Base-by-base conservation (phyloP, 2,113 vertebrate species). In the Danionella cerebrum region DNA sequence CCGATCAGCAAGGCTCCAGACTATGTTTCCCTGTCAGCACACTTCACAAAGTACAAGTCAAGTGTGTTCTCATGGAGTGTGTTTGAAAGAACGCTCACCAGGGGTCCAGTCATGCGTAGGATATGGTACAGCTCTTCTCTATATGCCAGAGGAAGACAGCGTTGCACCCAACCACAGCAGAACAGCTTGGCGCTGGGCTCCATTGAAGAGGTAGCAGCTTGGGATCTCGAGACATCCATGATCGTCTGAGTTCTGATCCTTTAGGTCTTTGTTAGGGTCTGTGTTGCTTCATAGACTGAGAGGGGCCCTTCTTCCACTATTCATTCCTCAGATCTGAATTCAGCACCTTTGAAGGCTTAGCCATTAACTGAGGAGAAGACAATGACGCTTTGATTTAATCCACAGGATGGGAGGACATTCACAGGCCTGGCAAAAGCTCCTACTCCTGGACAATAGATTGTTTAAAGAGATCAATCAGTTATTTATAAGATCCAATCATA, bases 71-170 rank as follows among this genome's bases (percentile, higher is more conserved):
- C 27, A n/a, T 24, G 13, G 10, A 14, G 45, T 31, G 31, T 21
- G 4, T 58, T 10, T 41, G 35, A 44, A 14, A 35, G 21, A 38
- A 39, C n/a, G 38, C 81, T 86, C 79, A 89, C 87, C 85, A 87
- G 77, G 72, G 87, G 86, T 48, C 80, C 81, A 5, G 83, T 84
- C 83, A 88, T 86, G 42, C 73, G 68, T 58, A 89, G 70, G 65
- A 88, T 82, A 67, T 86, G 81, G 80, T 83, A 84, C 13, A 88
- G 62, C 58, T 90, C 88, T 54, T 86, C 81, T 62, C 83, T 74
- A 79, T 79, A 57, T 22, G 70, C 51, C 72, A 51, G 62, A 12
- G 86, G 82, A 39, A 89, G 29, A 62, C 65, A 80, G 27, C 35
- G 57, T 5, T 72, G 79, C 12, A 84, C 2, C 73, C 71, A 79